phyloP scores from a whole-genome alignment of 2,888 invertebrate genomes.

The Apodemia duryi region DNA sequence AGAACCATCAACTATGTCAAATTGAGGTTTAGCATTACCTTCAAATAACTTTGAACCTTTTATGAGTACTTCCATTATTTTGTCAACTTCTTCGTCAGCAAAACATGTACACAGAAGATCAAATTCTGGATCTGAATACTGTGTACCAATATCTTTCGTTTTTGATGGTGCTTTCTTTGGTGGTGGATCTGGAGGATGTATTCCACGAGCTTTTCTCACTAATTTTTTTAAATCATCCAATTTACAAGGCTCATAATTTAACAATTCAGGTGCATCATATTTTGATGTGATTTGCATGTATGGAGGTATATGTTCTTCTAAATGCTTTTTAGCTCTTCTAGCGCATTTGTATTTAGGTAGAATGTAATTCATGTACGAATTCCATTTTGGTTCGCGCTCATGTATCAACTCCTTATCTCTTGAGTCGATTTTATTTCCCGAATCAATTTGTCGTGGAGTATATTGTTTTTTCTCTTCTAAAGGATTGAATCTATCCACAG shows the following conservation, averaged over 20 bases:
- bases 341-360: slow-evolving; percentile 49
- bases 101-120: slow-evolving; percentile 55
- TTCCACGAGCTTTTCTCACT: slow-evolving; percentile 44
- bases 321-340: slow-evolving; percentile 52
- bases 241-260: slow-evolving; percentile 53
- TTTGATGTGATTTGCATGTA: slow-evolving; percentile 58
- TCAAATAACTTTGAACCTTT: slow-evolving; percentile 29
- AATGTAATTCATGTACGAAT: slow-evolving; percentile 50
- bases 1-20: slow-evolving; percentile 37
- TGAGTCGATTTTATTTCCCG: slow-evolving; percentile 41
- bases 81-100: slow-evolving; percentile 46
- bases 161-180: slow-evolving; percentile 35
- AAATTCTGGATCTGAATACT: slow-evolving; percentile 51
- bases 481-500: slow-evolving; percentile 13
- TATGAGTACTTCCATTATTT: slow-evolving; percentile 35
- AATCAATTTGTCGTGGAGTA: slow-evolving; percentile 18
- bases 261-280: slow-evolving; percentile 46
- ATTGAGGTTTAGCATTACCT: slow-evolving; percentile 27
- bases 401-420: slow-evolving; percentile 43
- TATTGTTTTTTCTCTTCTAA: slow-evolving; percentile 21
- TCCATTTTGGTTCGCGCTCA: slow-evolving; percentile 57
- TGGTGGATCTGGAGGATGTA: slow-evolving; percentile 29
- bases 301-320: slow-evolving; percentile 54
- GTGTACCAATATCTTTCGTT: slow-evolving; percentile 46
- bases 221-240: slow-evolving; percentile 43